These are phyloP conservation scores for Hozukius guyotensis DNA, from an alignment of 2,797 vertebrate species.

Conservation along the genomic window DNA sequence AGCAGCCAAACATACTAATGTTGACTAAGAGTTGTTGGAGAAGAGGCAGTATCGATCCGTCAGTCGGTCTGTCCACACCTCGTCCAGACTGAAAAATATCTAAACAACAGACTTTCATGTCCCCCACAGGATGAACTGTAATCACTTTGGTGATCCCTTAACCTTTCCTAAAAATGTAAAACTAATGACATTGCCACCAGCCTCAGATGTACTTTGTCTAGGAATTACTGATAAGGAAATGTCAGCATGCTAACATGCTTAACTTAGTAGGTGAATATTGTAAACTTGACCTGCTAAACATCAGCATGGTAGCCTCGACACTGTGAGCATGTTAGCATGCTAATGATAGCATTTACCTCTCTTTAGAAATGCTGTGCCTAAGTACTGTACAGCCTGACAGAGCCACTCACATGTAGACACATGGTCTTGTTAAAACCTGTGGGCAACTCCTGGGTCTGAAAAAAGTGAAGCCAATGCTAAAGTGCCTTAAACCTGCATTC, in stretches of 20 bases:
- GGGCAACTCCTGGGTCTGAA: no score
- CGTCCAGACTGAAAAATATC: neutral
- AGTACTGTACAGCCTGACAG: neutral
- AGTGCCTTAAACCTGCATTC: no score
- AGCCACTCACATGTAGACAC: neutral
- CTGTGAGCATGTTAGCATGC: neutral
- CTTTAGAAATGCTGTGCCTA: neutral
- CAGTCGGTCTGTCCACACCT: neutral
- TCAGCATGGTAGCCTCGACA: neutral
- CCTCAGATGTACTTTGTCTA: neutral
- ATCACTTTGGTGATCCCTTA: neutral
- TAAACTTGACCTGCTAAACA: neutral
- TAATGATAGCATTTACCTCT: neutral
- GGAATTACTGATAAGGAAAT: neutral
- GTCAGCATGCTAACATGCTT: neutral
- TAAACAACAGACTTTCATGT: neutral
- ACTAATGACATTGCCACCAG: neutral
- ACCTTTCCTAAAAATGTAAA: neutral
- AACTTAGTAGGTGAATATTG: neutral
- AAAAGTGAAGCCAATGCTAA: no score
- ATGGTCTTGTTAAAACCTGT: no score
- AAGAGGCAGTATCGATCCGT: neutral
- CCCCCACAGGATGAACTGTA: neutral
- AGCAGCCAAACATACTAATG: neutral
- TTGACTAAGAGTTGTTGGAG: neutral